Evolutionary conservation across 2,797 vertebrate genomes (phyloP).

Genomic region (Aulostomus chinensis): DNA sequence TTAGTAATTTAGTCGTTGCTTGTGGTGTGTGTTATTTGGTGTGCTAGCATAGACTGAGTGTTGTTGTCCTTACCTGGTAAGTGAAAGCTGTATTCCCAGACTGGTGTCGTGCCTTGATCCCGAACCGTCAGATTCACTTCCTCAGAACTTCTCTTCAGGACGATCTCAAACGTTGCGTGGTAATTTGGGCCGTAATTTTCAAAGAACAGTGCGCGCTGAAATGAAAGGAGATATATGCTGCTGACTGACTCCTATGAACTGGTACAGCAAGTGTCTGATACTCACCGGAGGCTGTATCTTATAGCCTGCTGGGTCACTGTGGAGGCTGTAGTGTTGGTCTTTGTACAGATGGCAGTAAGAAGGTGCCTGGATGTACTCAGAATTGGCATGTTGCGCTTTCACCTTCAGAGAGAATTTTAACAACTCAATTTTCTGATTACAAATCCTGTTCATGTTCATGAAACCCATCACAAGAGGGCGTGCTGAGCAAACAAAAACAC

Average conservation of each 20-base stretch:
- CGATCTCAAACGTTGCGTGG: constrained; percentile 11
- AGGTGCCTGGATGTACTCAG: background rate
- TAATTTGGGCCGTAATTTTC: constrained; percentile 25
- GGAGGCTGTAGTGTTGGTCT: constrained; percentile 12
- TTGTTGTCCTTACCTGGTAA: constrained; percentile 6
- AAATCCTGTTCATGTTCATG: no score
- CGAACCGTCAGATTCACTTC: constrained; percentile 8
- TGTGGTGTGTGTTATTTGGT: no score
- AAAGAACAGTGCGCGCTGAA: constrained; percentile 3
- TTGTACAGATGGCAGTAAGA: constrained; percentile 10
- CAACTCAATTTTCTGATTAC: constrained; percentile 1
- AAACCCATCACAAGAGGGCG: background rate
- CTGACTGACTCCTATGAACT: no score
- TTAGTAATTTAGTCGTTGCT: no score
- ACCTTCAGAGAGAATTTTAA: constrained; percentile 26
- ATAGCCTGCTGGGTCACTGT: constrained; percentile 5
- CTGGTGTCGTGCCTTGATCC: background rate
- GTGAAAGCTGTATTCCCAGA: constrained; percentile 2
- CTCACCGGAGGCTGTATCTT: constrained; percentile 31
- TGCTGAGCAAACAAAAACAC: no score
- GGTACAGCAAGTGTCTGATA: background rate
- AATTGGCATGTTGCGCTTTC: background rate
- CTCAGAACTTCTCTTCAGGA: background rate
- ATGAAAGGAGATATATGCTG: background rate
- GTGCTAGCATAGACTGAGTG: background rate